Percentiles rank a stretch among this genome's conserved stretches.
Evolutionary conservation across 1,140 invertebrate species (phyloP).

Genomic region (Pygmarrhopalites habei): DNA sequence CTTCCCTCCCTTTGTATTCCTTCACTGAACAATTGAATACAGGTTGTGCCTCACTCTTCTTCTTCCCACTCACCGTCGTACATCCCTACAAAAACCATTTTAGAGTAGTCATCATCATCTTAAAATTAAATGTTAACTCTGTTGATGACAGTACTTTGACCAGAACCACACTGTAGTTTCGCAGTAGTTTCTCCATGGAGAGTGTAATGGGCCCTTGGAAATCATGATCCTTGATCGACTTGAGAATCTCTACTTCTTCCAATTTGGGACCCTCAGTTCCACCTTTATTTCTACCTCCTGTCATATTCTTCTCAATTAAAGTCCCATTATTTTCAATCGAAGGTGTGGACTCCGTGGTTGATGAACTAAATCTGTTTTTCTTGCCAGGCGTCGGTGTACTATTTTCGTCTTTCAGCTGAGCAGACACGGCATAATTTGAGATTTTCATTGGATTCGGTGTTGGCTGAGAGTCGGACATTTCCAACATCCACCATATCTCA

Average conservation of each 20-base stretch:
- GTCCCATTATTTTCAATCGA: neutral
- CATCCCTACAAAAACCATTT: no score
- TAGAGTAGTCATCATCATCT: no score
- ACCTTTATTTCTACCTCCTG: neutral
- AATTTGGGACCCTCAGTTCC: neutral
- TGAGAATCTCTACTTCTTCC: neutral
- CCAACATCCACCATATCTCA: conserved; percentile 5
- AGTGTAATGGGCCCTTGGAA: conserved; percentile 1
- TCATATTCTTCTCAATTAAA: neutral
- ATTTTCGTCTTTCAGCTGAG: neutral
- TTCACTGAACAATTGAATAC: neutral
- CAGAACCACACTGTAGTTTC: neutral
- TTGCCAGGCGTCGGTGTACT: neutral
- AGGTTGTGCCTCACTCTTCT: no score
- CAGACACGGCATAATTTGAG: no score
- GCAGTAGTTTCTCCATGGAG: neutral
- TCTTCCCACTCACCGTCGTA: no score
- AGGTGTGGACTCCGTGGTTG: neutral
- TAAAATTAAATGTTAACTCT: no score
- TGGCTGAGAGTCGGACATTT: neutral
- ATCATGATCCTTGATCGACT: conserved; percentile 2
- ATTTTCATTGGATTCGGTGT: neutral
- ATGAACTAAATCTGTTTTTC: neutral
- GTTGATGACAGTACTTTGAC: neutral
- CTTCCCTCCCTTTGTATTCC: neutral